Evolutionary conservation across 2,113 vertebrate genomes (phyloP), one percentile per base, ranked within the genome.

Genomic region (Xiphophorus couchianus): DNA sequence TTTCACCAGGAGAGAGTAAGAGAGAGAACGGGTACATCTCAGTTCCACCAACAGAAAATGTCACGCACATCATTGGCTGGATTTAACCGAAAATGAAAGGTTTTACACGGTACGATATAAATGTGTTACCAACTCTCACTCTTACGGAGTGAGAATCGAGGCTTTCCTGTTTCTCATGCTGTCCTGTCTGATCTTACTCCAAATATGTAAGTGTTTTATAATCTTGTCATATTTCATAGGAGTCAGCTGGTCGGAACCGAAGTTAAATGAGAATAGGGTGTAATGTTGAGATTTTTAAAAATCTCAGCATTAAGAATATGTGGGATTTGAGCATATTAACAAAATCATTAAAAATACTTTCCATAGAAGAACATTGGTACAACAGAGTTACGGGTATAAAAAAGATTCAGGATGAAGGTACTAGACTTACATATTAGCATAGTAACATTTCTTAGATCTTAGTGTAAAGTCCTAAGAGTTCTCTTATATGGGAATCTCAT

Each of bases 1-100:
- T 39, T 63, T 61, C 30, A 12, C 25, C 77, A 62, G 62, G 14
- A 64, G 29, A 54, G 29, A 48, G 17, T 54, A 22, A 54, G 29
- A 54, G 29, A 48, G 17, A 64, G 29, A 54, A 60, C 14, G 35
- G 81, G 70, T 61, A 30, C 76, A 25, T 80, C 71, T 73, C 76
- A 3, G 0, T 42, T 74, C 63, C 71, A 42, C 68, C 39, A 2
- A 67, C 37, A 37, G 15, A 2, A 29, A 37, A 17, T 2, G 51
- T n/a, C 51, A 25, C 5, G 6, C 51, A n/a, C 51, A n/a, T 58
- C 51, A n/a, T 58, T n/a, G 51, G 22, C 19, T 25, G 51, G 17
- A 17, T 58, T n/a, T 3, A 3, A n/a, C 51, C 10, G 0, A n/a
- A 58, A 54, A 54, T 54, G 14, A 15, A 48, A 48, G 14, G 1